Percentiles rank a stretch among this genome's conserved stretches.
Evolutionary conservation across 2,113 vertebrate species (phyloP).

Genomic region (Platysternon megacephalum): DNA sequence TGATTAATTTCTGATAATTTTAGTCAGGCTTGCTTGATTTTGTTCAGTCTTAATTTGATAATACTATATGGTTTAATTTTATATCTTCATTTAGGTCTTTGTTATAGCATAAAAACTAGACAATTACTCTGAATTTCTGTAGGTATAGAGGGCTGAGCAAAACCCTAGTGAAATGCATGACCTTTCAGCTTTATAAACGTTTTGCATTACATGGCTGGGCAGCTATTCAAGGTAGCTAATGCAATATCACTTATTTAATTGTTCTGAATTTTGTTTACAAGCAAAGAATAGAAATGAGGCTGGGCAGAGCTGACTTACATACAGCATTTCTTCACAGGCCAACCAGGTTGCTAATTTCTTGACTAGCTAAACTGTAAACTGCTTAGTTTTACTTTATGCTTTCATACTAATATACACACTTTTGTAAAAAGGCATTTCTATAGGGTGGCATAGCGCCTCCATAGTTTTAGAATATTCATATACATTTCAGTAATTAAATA

Average conservation of each 20-base stretch:
- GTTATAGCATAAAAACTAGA: background rate
- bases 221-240: background rate
- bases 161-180: background rate
- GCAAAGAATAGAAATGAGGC: background rate
- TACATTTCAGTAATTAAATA: background rate
- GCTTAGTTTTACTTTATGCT: background rate
- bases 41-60: background rate
- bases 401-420: background rate
- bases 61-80: background rate
- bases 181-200: background rate
- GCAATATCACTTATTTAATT: background rate
- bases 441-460: background rate
- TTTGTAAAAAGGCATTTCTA: background rate
- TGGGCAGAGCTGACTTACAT: background rate
- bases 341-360: background rate
- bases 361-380: background rate
- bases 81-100: background rate
- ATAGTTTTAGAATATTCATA: background rate
- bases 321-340: background rate
- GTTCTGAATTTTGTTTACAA: background rate
- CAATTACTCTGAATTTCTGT: background rate
- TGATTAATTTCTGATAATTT: conserved; percentile 5
- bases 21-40: background rate
- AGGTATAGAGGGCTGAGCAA: background rate
- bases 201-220: background rate